These are phyloP conservation scores for Spicauda simplicius DNA, from an alignment of 2,888 invertebrate genomes.

Conservation along the genomic window DNA sequence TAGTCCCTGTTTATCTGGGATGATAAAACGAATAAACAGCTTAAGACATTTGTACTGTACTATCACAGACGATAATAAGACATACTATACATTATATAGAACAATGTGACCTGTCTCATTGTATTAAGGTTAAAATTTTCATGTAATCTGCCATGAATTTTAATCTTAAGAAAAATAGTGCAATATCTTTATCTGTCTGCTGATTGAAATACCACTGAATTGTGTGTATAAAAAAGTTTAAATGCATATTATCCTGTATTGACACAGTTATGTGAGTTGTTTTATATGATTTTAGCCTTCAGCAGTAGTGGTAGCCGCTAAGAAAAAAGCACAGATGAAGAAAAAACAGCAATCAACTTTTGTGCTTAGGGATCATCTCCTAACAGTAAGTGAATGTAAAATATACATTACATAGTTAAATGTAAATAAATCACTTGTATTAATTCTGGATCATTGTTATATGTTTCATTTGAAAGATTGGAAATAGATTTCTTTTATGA, in stretches of 20 bases:
- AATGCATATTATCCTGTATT: background rate
- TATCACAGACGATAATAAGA: conserved; percentile 2
- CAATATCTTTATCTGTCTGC: background rate
- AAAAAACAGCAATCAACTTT: conserved; percentile 78
- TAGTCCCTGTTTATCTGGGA: background rate
- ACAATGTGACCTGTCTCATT: background rate
- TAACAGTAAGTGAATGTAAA: conserved; percentile 79
- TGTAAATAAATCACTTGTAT: background rate
- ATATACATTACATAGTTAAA: background rate
- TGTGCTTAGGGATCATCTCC: conserved; percentile 87
- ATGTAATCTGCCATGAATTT: background rate
- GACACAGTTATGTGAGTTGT: background rate
- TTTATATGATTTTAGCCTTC: conserved; percentile 67
- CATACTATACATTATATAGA: background rate
- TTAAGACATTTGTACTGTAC: background rate
- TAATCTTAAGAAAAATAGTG: background rate
- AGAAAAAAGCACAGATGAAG: conserved; percentile 86
- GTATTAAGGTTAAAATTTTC: background rate
- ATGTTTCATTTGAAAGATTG: too few species aligned
- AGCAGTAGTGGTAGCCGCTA: conserved; percentile 87
- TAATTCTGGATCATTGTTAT: background rate
- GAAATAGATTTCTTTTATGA: too few species aligned
- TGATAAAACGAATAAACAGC: background rate
- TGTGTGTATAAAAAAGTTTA: background rate
- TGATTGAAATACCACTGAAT: background rate